These are phyloP conservation scores for Elanoides forficatus DNA, from an alignment of 2,113 vertebrate genomes.

Conservation along the genomic window DNA sequence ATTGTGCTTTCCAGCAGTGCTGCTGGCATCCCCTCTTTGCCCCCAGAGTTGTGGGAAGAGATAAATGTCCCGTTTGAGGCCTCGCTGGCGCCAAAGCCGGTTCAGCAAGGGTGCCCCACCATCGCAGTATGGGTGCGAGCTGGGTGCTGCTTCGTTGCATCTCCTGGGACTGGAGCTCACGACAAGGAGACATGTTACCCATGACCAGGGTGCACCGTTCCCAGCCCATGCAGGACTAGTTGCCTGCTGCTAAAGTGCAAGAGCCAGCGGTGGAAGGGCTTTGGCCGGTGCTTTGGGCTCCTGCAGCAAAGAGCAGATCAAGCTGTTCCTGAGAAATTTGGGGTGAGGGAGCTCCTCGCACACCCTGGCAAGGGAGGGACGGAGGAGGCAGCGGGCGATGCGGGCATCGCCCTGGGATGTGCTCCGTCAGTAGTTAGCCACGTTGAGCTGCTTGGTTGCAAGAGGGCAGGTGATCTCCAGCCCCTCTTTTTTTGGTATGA, in stretches of 20 bases:
- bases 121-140: fast-evolving
- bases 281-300: not conserved
- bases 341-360: not conserved
- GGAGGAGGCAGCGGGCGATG: not conserved
- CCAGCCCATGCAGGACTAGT: not conserved
- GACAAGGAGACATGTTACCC: fast-evolving
- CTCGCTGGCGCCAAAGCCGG: not conserved
- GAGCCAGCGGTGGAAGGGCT: not conserved
- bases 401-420: not conserved
- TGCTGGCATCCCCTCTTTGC: not conserved
- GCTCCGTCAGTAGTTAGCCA: not conserved
- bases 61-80: not conserved
- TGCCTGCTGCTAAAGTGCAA: not conserved
- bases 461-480: not conserved
- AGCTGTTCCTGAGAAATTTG: not conserved
- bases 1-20: not conserved
- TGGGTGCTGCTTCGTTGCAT: not conserved
- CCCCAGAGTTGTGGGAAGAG: not conserved
- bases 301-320: not conserved
- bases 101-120: not conserved
- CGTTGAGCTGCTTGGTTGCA: not conserved
- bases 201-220: fast-evolving
- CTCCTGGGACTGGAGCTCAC: not conserved
- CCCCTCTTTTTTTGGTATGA: not conserved
- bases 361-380: not conserved